Evolutionary conservation across 2,113 vertebrate genomes (phyloP), one percentile per base, ranked within the genome.

Genomic region (Onychostoma macrolepis): DNA sequence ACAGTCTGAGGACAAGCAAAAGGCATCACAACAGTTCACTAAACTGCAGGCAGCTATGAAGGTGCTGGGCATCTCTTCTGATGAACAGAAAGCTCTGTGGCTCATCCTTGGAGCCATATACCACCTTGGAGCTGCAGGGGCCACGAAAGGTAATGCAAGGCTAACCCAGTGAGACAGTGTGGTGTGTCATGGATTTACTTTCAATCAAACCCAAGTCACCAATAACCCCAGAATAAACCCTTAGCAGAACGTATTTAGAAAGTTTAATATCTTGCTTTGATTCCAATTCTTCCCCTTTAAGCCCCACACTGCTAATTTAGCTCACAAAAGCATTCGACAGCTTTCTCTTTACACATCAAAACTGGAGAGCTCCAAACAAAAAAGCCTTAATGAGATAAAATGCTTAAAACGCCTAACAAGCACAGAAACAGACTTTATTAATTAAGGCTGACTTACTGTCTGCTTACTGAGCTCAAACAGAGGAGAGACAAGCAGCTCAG

Each of bases 41-140:
- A 99, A 99, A 92, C 96, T 99, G 4, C 98, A 98, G 94, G 95
- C 97, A 0, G 98, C 98, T 90, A 98, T 99, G 98, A 99, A 98
- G 91, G 96, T 98, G 77, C 94, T 99, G 91, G 97, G 97, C 72
- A 95, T 99, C 91, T 96, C 97, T 2, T 12, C 90, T 0, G 98
- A 99, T 0, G 98, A 99, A 87, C 98, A 99, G 93, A 99, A 97
- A 88, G 96, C 95, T 87, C 91, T 96, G 17, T 95, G 95, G 95
- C 93, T 96, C 85, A 93, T 99, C 86, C 93, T 99, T 77, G 97
- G 96, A 6, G 96, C 98, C 67, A 95, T 99, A 88, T 99, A 97
- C 92, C 98, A 99, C 87, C 90, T 99, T 90, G 98, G 98, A 69
- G 97, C 98, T 0, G 98, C 98, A 0, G 97, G 98, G 7, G 98